phyloP scores from a whole-genome alignment of 2,797 vertebrate genomes.

The Neoniphon sammara region DNA sequence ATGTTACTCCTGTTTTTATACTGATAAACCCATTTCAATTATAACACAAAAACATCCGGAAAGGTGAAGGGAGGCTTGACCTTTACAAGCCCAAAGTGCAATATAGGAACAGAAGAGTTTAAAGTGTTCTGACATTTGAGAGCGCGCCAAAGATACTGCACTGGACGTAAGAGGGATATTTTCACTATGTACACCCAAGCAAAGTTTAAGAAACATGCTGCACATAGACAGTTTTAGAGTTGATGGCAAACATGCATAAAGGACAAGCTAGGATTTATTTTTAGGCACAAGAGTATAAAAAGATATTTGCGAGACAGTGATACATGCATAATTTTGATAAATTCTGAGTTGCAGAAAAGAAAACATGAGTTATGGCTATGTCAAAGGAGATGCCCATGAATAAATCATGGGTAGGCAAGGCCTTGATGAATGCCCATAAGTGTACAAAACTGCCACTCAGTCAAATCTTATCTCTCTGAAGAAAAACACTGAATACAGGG shows the following conservation, averaged over 20 bases:
- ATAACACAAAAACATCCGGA: slow-evolving; percentile 58
- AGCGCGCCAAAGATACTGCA: slow-evolving; percentile 7
- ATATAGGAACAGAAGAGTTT: slow-evolving; percentile 41
- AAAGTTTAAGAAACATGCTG: not conserved
- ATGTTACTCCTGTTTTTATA: slow-evolving; percentile 59
- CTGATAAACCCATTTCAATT: slow-evolving; percentile 66
- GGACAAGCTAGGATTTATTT: not conserved
- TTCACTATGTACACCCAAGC: not conserved
- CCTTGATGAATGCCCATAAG: slow-evolving; percentile 23
- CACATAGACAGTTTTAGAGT: not conserved
- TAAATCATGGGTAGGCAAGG: slow-evolving; percentile 18
- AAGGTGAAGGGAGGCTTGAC: slow-evolving; percentile 58
- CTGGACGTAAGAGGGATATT: not conserved
- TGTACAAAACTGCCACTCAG: slow-evolving; percentile 21
- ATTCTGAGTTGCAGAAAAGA: not conserved
- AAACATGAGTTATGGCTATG: not conserved
- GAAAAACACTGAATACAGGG: slow-evolving; percentile 9
- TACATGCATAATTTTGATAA: not conserved
- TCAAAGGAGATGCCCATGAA: slow-evolving; percentile 1
- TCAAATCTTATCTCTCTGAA: slow-evolving; percentile 27
- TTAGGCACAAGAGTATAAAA: too few species aligned
- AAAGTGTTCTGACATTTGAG: slow-evolving; percentile 62
- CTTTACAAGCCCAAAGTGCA: slow-evolving; percentile 48
- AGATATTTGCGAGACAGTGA: not conserved
- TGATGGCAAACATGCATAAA: not conserved